Base-by-base conservation (phyloP, 2,888 invertebrate species). In the Eupithecia abbreviata region DNA sequence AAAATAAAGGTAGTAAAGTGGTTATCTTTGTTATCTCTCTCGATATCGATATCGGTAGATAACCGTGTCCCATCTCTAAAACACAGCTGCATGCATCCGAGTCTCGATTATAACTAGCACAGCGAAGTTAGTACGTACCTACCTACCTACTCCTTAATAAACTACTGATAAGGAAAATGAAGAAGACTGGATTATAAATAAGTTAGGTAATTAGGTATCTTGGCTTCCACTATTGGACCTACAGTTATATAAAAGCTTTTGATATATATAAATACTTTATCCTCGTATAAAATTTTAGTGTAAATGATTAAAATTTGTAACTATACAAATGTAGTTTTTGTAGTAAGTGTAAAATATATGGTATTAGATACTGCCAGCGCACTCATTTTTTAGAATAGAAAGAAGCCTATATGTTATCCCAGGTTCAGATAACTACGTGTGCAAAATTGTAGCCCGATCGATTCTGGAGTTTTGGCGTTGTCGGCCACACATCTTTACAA, bases 91-190 rank as follows among this genome's bases (percentile, higher is more conserved):
- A 91, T 86, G 86, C 88, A 81, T 85, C 85, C 87, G 82, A 82
- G 85, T 69, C 87, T 88, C 90, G 90, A 91, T 92, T 92, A 92
- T 92, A 92, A 91, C 92, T 89, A 90, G 91, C 90, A 90, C 89
- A 90, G 88, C 85, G 83, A 83, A 85, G 84, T 76, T 78, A 65
- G 72, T 80, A 80, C 76, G 30, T 30, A 82, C 76, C 78, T 58
- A 45, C 74, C 66, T 73, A 70, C 74, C 70, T 71, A 73, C 73
- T 73, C 62, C 77, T 77, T 74, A 70, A 58, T 66, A 66, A 58
- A 72, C 74, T 62, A 67, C 68, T 71, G 71, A 77, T 72, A 72
- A 74, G 68, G 58, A 66, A 73, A 30, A 12, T n/a, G 12, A 69
- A 4, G 30, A 10, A 30, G n/a, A 42, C 15, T 66, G 66, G 2